A percentile compares a stretch with the other conserved stretches of the same genome.
Conservation (phyloP, 2,888 invertebrate genomes). For the Drosophila algonquin region DNA sequence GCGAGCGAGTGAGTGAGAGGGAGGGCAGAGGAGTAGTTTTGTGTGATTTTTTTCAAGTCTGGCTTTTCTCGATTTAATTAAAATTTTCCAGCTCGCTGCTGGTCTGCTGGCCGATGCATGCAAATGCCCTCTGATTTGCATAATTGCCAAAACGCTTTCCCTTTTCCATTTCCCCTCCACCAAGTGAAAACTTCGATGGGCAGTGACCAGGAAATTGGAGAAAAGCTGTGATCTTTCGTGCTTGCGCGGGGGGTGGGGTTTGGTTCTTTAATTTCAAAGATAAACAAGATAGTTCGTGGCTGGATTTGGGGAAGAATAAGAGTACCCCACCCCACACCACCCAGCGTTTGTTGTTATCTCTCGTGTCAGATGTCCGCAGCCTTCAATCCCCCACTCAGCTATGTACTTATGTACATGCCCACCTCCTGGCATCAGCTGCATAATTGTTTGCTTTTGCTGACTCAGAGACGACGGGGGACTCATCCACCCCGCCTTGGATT, state of each 20-base stretch:
- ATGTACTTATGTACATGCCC: background rate
- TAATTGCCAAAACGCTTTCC: constrained; percentile 64
- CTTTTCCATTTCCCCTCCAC: constrained; percentile 14
- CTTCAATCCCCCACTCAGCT: background rate
- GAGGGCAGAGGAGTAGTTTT: constrained; percentile 36
- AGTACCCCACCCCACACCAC: background rate
- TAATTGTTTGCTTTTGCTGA: constrained; percentile 40
- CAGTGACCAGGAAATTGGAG: background rate
- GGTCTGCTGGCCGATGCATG: constrained; percentile 62
- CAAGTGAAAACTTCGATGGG: constrained; percentile 22
- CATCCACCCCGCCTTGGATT: constrained; percentile 30
- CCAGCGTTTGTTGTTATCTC: constrained; percentile 21
- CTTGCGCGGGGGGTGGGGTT: background rate
- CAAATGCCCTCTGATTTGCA: constrained; percentile 68
- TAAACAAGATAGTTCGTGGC: constrained; percentile 20
- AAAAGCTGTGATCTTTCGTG: background rate
- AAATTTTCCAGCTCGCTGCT: constrained; percentile 77
- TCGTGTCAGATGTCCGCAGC: constrained; percentile 33
- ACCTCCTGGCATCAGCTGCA: constrained; percentile 23
- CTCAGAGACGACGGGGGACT: constrained; percentile 35
- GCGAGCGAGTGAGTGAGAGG: constrained; percentile 10
- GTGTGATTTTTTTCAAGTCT: constrained; percentile 41
- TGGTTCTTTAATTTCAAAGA: constrained; percentile 11
- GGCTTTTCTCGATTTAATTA: constrained; percentile 67
- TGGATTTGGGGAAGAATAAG: constrained; percentile 1